A percentile compares a stretch with the other conserved stretches of the same genome.
These are phyloP conservation scores for Brevipalpus yothersi DNA, from an alignment of 1,140 invertebrate genomes.

Conservation along the genomic window DNA sequence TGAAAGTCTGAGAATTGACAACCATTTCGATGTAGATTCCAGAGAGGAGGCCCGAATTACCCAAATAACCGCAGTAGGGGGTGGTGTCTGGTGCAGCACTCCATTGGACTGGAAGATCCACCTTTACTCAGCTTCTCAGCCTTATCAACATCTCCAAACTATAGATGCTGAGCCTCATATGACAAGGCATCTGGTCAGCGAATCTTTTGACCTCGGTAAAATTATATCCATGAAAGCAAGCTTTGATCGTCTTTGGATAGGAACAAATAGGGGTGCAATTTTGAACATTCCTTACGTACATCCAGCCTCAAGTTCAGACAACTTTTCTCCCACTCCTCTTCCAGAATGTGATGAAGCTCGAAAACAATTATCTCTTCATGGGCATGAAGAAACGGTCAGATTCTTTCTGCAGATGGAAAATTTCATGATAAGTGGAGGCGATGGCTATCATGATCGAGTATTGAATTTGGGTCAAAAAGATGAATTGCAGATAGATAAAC, in stretches of 20 bases:
- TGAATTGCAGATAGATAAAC: no score
- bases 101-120: conserved; percentile 78
- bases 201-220: conserved; percentile 80
- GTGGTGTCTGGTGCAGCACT: conserved; percentile 93
- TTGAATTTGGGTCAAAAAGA: no score
- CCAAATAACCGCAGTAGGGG: conserved; percentile 82
- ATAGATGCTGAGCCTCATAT: conserved; percentile 98
- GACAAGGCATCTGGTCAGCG: conserved; percentile 77
- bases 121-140: conserved; percentile 72
- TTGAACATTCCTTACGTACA: conserved; percentile 26
- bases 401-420: conserved; percentile 48
- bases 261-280: conserved; percentile 87
- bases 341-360: conserved; percentile 12
- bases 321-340: neutral
- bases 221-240: conserved; percentile 86
- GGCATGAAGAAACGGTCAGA: conserved; percentile 88
- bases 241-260: conserved; percentile 68
- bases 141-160: conserved; percentile 79
- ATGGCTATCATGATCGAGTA: no score
- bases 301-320: neutral
- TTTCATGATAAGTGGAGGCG: conserved; percentile 38
- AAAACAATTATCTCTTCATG: conserved; percentile 83
- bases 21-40: conserved; percentile 80
- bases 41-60: conserved; percentile 72
- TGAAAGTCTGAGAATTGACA: conserved; percentile 40